Base-by-base conservation (phyloP, 1,140 invertebrate genomes). In the Eumeta japonica region DNA sequence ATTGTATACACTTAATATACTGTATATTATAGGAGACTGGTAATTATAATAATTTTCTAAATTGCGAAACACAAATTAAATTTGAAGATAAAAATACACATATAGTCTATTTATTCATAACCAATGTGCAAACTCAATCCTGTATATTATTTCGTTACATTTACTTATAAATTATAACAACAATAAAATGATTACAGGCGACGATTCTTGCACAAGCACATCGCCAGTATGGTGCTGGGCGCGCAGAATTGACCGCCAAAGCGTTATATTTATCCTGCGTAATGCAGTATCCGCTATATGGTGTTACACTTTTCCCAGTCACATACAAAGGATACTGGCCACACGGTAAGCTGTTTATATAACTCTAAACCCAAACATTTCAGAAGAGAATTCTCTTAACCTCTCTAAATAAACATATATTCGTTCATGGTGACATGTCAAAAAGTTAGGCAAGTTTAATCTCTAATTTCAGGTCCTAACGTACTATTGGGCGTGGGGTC, bases 281-380 rank as follows among this genome's bases (percentile, higher is more conserved):
- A 1, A 97, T 96, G 90, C 94, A 97, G 70, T 97, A 95, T 68
- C 92, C 94, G 0, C 77, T 97, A 1, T 97, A 97, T 59, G 94
- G 94, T 2, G 94, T 92, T 33, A 94, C 93, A 0, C 85, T 96
- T 76, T 97, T 92, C 68, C 85, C 86, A 19, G 94, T 96, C 16
- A 89, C 87, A 1, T 96, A 96, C 62, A 84, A 92, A 45, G 91
- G 91, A 2, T 90, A 92, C 58, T 92, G 93, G 89, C 89, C 89
- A 4, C 94, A 94, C 58, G 91, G 87, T 65, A 56, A 76, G 64
- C 42, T 52, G 19, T 13, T n/a, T n/a, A n/a, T n/a, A n/a, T n/a
- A n/a, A n/a, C n/a, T 11, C 12, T 31, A 9, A 11, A 7, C 12
- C 13, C 12, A 14, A 9, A 31, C 29, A 5, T 31, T n/a, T 7